Conservation (phyloP, 2,113 vertebrate genomes). For the Salvelinus fontinalis region DNA sequence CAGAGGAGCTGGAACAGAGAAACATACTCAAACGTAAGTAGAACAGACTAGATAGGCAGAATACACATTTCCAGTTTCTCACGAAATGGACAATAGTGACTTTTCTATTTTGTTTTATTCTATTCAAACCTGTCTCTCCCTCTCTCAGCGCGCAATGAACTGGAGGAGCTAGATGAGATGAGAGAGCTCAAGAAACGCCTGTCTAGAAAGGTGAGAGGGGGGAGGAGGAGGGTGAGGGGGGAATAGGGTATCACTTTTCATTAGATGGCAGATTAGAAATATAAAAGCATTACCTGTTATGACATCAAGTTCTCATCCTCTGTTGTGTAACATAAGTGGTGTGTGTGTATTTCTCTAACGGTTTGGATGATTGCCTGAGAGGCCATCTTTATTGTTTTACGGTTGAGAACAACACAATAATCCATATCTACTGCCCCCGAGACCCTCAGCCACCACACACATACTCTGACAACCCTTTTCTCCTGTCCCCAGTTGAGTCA, state of each 20-base stretch:
- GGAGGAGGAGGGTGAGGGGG: background rate
- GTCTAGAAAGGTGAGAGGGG: conserved; percentile 85
- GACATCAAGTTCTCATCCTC: background rate
- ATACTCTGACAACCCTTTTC: background rate
- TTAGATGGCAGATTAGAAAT: conserved; percentile 19
- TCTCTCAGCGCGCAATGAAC: conserved; percentile 88
- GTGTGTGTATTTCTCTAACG: background rate
- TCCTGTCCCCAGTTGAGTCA: conserved; percentile 84
- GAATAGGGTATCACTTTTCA: background rate
- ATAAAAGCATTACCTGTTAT: conserved; percentile 15
- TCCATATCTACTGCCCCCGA: background rate
- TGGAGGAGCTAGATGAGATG: conserved; percentile 97
- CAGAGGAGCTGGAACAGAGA: conserved; percentile 95
- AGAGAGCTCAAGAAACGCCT: conserved; percentile 94
- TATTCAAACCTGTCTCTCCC: background rate
- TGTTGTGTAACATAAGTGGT: background rate
- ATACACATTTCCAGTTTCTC: background rate
- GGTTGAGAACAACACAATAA: background rate
- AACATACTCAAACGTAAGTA: conserved; percentile 98
- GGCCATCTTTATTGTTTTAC: background rate
- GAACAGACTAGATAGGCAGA: background rate
- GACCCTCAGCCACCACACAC: conserved; percentile 3
- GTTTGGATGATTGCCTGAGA: background rate
- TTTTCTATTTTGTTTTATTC: background rate
- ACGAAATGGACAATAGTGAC: background rate